Conservation (phyloP, 2,113 vertebrate species). For the Oreochromis spilurus region DNA sequence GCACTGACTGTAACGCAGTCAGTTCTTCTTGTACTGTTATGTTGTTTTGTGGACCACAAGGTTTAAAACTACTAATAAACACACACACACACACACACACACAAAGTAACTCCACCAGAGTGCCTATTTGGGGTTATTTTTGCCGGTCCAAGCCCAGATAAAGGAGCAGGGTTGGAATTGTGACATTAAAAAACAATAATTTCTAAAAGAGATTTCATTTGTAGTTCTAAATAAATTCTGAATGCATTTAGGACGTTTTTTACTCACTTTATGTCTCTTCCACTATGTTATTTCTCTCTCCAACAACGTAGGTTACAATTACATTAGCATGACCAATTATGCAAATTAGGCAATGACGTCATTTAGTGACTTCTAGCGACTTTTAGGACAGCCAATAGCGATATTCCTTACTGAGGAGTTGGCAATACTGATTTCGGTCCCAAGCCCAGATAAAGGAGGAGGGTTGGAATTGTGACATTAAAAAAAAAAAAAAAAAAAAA, state of each 20-base stretch:
- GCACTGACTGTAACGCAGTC: neutral
- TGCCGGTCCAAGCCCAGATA: no score
- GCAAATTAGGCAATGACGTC: neutral
- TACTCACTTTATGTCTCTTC: neutral
- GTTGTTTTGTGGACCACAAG: neutral
- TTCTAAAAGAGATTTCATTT: neutral
- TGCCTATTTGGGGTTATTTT: no score
- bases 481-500: accelerated
- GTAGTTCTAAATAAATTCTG: neutral
- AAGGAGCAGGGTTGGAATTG: neutral
- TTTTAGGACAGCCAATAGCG: no score
- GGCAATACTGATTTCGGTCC: no score
- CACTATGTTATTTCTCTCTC: neutral
- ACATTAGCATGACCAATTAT: neutral
- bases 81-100: neutral
- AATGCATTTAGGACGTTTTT: neutral
- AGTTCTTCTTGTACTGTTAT: neutral
- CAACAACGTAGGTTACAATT: no score
- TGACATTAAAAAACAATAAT: neutral
- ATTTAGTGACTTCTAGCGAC: neutral
- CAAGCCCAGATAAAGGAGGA: neutral
- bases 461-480: neutral
- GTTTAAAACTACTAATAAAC: neutral
- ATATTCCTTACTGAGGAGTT: no score
- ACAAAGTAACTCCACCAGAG: neutral